Evolutionary conservation across 2,113 vertebrate species (phyloP).

Genomic region (Euleptes europaea): DNA sequence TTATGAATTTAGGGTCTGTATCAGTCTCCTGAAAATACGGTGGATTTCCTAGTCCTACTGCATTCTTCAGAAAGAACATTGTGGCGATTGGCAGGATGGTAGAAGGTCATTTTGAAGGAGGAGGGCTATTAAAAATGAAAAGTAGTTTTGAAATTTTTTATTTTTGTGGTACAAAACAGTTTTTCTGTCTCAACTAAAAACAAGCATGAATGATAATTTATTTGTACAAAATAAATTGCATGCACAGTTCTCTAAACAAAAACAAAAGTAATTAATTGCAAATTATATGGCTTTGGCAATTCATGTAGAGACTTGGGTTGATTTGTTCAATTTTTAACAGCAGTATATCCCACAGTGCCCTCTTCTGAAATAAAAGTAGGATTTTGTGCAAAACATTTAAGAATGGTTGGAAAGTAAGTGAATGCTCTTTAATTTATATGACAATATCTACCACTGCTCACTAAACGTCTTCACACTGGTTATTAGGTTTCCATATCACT

Average conservation of each 20-base stretch:
- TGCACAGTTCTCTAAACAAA: slow-evolving; percentile 45
- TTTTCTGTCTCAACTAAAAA: slow-evolving; percentile 31
- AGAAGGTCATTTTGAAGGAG: not conserved
- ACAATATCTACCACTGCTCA: not conserved
- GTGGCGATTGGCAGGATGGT: not conserved
- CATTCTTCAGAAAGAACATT: not conserved
- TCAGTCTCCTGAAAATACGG: not conserved
- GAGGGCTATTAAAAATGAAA: not conserved
- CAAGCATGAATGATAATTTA: slow-evolving; percentile 25
- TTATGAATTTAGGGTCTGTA: not conserved
- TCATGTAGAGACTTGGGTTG: slow-evolving; percentile 32
- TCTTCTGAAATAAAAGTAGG: slow-evolving; percentile 68
- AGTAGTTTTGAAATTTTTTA: not conserved
- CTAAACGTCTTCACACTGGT: not conserved
- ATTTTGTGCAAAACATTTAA: slow-evolving; percentile 41
- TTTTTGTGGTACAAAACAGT: slow-evolving; percentile 9
- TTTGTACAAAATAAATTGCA: slow-evolving; percentile 51
- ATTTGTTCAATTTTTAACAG: slow-evolving; percentile 50
- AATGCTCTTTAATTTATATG: slow-evolving; percentile 4
- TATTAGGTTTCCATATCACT: too few relatives aligned
- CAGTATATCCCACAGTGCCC: slow-evolving; percentile 72
- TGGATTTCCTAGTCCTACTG: not conserved
- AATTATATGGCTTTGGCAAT: slow-evolving; percentile 54
- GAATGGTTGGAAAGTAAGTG: not conserved
- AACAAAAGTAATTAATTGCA: slow-evolving; percentile 68